Conservation (phyloP, 1,140 invertebrate species). For the Nephila pilipes region DNA sequence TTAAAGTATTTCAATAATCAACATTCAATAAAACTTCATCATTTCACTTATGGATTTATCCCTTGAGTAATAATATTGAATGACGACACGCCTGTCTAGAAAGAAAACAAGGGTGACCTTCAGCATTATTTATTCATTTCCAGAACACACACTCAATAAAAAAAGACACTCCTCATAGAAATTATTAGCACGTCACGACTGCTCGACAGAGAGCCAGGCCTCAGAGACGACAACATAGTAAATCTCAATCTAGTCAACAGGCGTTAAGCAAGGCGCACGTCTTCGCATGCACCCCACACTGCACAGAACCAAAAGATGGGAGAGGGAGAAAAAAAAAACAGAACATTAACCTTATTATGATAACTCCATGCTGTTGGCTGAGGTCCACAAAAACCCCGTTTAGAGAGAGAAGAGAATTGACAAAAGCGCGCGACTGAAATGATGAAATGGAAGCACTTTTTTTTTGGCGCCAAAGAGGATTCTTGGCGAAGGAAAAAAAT, state of each 20-base stretch:
- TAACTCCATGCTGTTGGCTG: constrained; percentile 6
- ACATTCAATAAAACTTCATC: too few relatives aligned
- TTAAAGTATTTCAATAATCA: too few relatives aligned
- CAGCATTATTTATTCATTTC: neutral
- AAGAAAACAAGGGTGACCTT: neutral
- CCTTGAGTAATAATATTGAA: too few relatives aligned
- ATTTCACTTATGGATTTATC: too few relatives aligned
- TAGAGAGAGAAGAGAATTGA: neutral
- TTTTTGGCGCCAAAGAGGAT: constrained; percentile 1
- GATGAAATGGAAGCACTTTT: neutral
- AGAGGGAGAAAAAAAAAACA: neutral
- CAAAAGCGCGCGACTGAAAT: neutral
- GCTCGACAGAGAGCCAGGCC: neutral
- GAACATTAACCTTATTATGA: constrained; percentile 16
- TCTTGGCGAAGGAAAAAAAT: neutral
- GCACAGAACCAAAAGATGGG: neutral
- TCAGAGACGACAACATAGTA: neutral
- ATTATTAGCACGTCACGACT: neutral
- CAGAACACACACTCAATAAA: neutral
- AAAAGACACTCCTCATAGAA: neutral
- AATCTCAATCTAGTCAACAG: constrained; percentile 33
- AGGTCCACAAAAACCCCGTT: neutral
- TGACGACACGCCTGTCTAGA: too few relatives aligned
- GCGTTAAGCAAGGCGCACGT: neutral
- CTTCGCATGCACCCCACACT: neutral